These are phyloP conservation scores for Orbicella faveolata DNA, from an alignment of 64 coral and sea anemone genomes.

Conservation along the genomic window DNA sequence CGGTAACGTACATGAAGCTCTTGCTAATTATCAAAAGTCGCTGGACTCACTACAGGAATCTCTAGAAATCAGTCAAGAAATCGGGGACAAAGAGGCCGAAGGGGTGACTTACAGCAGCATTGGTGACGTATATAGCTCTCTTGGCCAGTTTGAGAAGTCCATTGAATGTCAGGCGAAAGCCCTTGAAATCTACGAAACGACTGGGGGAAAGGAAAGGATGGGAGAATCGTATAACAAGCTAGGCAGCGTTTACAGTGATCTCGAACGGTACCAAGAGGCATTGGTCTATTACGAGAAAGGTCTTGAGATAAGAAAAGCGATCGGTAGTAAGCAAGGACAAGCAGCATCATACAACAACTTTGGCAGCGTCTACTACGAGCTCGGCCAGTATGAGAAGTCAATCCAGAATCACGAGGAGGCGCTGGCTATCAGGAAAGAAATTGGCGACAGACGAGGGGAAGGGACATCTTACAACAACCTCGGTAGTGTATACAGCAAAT, in stretches of 20 bases:
- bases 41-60: background rate
- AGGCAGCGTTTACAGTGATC: conserved; percentile 7
- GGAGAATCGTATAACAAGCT: conserved; percentile 40
- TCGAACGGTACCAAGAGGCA: conserved; percentile 19
- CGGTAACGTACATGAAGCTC: background rate
- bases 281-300: conserved; percentile 14
- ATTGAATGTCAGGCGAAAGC: conserved; percentile 1
- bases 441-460: conserved; percentile 47
- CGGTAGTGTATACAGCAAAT: conserved; percentile 5
- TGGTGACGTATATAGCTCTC: background rate
- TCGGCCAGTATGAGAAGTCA: conserved; percentile 10
- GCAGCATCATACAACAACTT: conserved; percentile 36
- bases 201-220: background rate
- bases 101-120: background rate
- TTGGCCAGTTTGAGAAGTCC: conserved; percentile 15
- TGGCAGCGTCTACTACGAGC: conserved; percentile 29
- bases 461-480: conserved; percentile 38
- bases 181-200: conserved; percentile 13
- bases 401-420: conserved; percentile 15
- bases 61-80: conserved; percentile 7
- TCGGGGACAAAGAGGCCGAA: conserved; percentile 20
- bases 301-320: conserved; percentile 14
- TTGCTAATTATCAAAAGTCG: background rate
- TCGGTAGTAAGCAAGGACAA: conserved; percentile 11
- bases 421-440: conserved; percentile 23